phyloP scores from a whole-genome alignment of 2,888 invertebrate species.

The Hemithea aestivaria region DNA sequence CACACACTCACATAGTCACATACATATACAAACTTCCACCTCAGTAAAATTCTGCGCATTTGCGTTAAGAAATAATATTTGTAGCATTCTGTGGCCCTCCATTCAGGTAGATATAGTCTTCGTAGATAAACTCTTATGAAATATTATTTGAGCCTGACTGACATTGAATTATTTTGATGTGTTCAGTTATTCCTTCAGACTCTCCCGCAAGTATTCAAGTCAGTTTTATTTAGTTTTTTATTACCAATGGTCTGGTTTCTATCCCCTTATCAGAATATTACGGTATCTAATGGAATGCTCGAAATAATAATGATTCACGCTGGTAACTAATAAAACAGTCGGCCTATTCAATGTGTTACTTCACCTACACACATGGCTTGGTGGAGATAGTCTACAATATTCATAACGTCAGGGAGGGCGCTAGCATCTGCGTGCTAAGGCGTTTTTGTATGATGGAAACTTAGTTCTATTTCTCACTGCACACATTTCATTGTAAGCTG shows the following conservation, averaged over 20 bases:
- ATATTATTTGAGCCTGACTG: slow-evolving; percentile 12
- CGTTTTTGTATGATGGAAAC: no score
- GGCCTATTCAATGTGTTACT: slow-evolving; percentile 22
- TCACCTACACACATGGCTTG: slow-evolving; percentile 31
- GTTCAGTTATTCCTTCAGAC: slow-evolving; percentile 22
- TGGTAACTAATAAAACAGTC: slow-evolving; percentile 30
- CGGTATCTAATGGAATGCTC: slow-evolving; percentile 21
- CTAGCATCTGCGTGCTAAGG: no score
- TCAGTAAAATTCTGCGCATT: no score
- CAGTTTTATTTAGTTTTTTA: slow-evolving; percentile 27
- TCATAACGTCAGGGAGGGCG: no score
- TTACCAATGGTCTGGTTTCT: slow-evolving; percentile 25
- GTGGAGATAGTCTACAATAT: slow-evolving; percentile 12
- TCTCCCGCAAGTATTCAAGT: slow-evolving; percentile 22
- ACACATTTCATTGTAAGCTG: no score
- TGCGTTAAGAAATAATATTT: no score
- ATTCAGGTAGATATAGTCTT: slow-evolving; percentile 4
- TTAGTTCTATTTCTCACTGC: no score
- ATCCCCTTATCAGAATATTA: slow-evolving; percentile 21
- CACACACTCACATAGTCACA: no score
- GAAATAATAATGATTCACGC: slow-evolving; percentile 34
- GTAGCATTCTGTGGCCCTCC: background rate
- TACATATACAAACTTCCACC: no score
- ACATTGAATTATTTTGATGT: slow-evolving; percentile 18
- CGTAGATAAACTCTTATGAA: slow-evolving; percentile 5